These are phyloP conservation scores for Tuta absoluta DNA, from an alignment of 2,888 invertebrate genomes.

Conservation along the genomic window DNA sequence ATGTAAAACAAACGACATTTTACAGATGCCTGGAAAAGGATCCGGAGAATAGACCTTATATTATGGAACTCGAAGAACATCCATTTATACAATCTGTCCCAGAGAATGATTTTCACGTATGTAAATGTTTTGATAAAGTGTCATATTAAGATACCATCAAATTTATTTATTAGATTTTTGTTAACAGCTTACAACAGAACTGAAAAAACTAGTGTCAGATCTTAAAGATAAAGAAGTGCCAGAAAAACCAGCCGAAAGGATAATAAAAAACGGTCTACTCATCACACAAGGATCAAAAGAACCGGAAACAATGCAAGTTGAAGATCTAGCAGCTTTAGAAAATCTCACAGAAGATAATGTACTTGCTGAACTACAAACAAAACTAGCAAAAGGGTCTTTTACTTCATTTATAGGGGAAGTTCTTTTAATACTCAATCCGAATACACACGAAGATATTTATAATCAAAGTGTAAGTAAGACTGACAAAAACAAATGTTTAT, in stretches of 20 bases:
- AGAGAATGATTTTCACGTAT: constrained; percentile 89
- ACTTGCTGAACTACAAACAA: constrained; percentile 84
- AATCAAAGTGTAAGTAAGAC: constrained; percentile 83
- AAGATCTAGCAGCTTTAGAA: constrained; percentile 91
- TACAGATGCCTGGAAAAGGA: constrained; percentile 91
- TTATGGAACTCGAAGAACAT: constrained; percentile 91
- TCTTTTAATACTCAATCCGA: constrained; percentile 89
- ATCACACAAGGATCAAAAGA: constrained; percentile 77
- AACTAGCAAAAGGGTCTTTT: constrained; percentile 84
- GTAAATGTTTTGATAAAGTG: constrained; percentile 41
- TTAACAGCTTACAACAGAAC: constrained; percentile 85
- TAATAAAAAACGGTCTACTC: constrained; percentile 73
- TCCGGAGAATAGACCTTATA: constrained; percentile 91
- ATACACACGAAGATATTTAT: constrained; percentile 87
- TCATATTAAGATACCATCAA: not conserved
- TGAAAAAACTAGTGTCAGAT: constrained; percentile 82
- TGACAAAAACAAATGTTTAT: not conserved
- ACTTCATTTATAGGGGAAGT: constrained; percentile 92
- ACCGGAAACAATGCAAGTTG: constrained; percentile 88
- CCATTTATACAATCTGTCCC: constrained; percentile 90
- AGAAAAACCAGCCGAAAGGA: constrained; percentile 69
- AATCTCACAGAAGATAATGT: constrained; percentile 87
- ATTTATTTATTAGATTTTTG: constrained; percentile 11
- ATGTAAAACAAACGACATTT: constrained; percentile 34
- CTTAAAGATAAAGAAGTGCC: constrained; percentile 62